Conservation (phyloP, 2,113 vertebrate genomes). For the Pedetes capensis region DNA sequence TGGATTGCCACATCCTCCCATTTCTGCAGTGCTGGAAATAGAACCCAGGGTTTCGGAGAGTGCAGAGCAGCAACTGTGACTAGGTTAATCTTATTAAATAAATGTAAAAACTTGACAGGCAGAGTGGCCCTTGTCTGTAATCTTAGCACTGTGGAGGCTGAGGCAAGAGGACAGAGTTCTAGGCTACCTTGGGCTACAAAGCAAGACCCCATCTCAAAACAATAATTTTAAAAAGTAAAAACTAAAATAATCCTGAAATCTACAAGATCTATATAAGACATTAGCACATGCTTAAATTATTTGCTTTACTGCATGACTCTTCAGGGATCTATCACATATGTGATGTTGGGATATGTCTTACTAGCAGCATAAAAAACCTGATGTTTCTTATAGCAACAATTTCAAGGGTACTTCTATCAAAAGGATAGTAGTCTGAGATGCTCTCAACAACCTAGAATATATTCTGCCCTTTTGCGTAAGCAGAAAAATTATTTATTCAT, state of each 20-base stretch:
- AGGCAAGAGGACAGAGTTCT: neutral
- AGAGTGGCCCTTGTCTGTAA: neutral
- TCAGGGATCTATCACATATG: neutral
- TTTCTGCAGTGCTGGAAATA: too few species aligned
- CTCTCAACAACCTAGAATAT: constrained; percentile 22
- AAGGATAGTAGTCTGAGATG: constrained; percentile 31
- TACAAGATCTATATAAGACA: neutral
- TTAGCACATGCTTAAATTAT: neutral
- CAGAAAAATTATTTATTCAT: constrained; percentile 34
- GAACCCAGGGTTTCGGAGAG: too few species aligned
- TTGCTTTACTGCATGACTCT: neutral
- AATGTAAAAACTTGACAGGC: neutral
- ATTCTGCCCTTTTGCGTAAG: neutral
- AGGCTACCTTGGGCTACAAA: neutral
- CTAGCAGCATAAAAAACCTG: neutral
- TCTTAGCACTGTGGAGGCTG: neutral
- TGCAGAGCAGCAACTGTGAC: constrained; percentile 11
- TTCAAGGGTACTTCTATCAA: neutral
- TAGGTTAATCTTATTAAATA: constrained; percentile 29
- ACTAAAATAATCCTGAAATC: constrained; percentile 41
- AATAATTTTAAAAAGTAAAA: neutral
- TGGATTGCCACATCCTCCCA: too few species aligned
- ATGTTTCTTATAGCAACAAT: neutral
- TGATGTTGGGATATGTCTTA: neutral
- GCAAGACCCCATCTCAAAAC: neutral